Evolutionary conservation across 2,113 vertebrate genomes (phyloP).

Genomic region (Benthochromis sp.): DNA sequence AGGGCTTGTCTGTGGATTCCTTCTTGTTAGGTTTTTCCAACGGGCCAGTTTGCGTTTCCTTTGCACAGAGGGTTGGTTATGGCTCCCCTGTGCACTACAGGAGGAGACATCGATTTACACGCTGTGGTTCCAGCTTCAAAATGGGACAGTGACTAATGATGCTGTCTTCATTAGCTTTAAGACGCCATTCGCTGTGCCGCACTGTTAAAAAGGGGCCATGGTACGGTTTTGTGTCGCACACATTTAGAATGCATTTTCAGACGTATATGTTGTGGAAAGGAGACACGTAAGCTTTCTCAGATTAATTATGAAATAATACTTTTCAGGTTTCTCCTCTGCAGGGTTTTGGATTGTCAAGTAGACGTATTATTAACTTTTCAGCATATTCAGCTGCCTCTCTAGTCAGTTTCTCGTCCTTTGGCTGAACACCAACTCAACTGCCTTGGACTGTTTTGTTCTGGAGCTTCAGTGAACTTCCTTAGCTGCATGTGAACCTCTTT

Average conservation of each 20-base stretch:
- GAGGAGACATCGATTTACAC: constrained; percentile 14
- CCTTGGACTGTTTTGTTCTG: not conserved
- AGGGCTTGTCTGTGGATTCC: constrained; percentile 3
- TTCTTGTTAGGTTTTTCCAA: not conserved
- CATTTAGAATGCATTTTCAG: not conserved
- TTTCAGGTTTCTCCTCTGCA: not conserved
- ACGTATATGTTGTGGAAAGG: not conserved
- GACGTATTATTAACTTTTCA: not conserved
- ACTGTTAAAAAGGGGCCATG: not conserved
- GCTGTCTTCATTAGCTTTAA: not conserved
- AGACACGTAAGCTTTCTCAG: not conserved
- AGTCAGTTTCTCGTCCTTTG: not conserved
- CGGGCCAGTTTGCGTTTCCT: constrained; percentile 15
- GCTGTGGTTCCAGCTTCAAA: constrained; percentile 5
- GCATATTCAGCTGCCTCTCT: not conserved
- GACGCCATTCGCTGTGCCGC: not conserved
- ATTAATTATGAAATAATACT: not conserved
- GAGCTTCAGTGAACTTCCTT: not conserved
- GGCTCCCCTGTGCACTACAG: not conserved
- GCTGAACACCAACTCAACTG: not conserved
- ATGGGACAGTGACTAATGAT: constrained; percentile 42
- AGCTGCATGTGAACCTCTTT: not conserved
- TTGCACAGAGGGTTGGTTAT: not conserved
- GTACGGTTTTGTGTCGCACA: not conserved
- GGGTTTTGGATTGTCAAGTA: not conserved